phyloP scores from a whole-genome alignment of 1,140 invertebrate species.

The honey bee (Apis mellifera) region DNA sequence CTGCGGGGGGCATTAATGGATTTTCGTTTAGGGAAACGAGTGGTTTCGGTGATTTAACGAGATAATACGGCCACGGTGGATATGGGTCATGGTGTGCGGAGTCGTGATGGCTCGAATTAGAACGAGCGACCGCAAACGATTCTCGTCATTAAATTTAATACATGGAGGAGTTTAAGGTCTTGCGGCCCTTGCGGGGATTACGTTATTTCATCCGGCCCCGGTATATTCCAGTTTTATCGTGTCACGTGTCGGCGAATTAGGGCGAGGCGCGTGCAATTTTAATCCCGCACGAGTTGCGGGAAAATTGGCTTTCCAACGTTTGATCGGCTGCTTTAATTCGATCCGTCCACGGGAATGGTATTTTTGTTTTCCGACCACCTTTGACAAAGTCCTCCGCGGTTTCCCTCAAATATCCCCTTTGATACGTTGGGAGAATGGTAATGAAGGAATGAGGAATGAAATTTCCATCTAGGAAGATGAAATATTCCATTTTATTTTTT shows the following conservation, averaged over 20 bases:
- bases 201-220: background rate
- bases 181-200: slow-evolving; percentile 4
- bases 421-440: too few species aligned
- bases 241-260: background rate
- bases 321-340: too few species aligned
- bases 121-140: slow-evolving; percentile 23
- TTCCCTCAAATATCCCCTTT: too few species aligned
- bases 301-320: too few species aligned
- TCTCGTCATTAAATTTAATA: slow-evolving; percentile 53
- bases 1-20: slow-evolving; percentile 21
- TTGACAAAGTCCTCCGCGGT: too few species aligned
- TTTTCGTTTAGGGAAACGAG: slow-evolving; percentile 33
- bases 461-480: too few species aligned
- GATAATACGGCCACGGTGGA: slow-evolving; percentile 43
- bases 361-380: too few species aligned
- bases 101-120: slow-evolving; percentile 40
- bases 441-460: too few species aligned
- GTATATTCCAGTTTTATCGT: background rate
- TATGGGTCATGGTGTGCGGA: slow-evolving; percentile 36
- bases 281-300: too few species aligned
- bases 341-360: too few species aligned
- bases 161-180: background rate
- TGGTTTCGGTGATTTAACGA: slow-evolving; percentile 48
- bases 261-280: background rate
- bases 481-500: too few species aligned